Evolutionary conservation across 2,113 vertebrate species (phyloP).

Genomic region (Capricornis sumatraensis): DNA sequence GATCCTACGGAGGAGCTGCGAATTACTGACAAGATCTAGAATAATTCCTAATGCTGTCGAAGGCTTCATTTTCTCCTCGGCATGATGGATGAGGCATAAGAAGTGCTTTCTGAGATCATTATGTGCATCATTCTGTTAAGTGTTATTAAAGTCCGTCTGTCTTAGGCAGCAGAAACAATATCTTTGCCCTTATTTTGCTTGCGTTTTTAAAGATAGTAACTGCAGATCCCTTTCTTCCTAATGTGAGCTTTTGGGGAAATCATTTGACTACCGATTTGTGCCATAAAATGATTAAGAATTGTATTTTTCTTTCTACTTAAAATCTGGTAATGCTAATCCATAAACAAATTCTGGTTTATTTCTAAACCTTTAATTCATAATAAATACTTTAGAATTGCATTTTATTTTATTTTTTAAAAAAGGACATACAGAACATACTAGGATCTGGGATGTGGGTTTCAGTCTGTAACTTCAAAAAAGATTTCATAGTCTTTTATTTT

Average conservation of each 20-base stretch:
- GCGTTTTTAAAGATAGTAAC: conserved; percentile 59
- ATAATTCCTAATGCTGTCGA: conserved; percentile 87
- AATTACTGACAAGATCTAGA: conserved; percentile 89
- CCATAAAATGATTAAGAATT: background rate
- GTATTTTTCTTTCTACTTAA: conserved; percentile 54
- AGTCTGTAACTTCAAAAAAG: background rate
- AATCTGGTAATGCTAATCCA: conserved; percentile 11
- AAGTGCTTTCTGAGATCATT: conserved; percentile 86
- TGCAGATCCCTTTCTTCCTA: conserved; percentile 43
- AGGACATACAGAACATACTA: background rate
- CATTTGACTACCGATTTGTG: conserved; percentile 29
- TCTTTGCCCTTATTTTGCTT: conserved; percentile 75
- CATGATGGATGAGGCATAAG: conserved; percentile 85
- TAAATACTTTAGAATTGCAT: background rate
- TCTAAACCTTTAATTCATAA: conserved; percentile 39
- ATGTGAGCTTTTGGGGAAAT: conserved; percentile 42
- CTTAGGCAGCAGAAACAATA: conserved; percentile 80
- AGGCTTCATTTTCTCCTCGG: conserved; percentile 84
- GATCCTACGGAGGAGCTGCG: conserved; percentile 81
- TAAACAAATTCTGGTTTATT: background rate
- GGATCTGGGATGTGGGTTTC: conserved; percentile 39
- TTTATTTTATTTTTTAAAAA: background rate
- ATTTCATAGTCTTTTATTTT: background rate
- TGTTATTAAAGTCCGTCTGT: conserved; percentile 87
- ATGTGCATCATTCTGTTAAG: conserved; percentile 85